phyloP scores from a whole-genome alignment of 2,888 invertebrate genomes.

The Meganola albula region DNA sequence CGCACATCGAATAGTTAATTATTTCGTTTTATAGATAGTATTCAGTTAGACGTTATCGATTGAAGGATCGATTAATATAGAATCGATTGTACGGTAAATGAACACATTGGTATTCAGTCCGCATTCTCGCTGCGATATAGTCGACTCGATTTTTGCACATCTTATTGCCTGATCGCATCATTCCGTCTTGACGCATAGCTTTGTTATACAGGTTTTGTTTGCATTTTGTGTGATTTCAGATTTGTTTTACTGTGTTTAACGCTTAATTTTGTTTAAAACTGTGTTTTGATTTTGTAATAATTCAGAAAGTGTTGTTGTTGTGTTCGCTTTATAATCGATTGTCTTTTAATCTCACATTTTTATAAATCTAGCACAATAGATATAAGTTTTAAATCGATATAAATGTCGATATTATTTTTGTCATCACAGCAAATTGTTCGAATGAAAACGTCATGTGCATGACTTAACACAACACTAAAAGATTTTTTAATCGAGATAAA shows the following conservation, averaged over 20 bases:
- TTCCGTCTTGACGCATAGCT: slow-evolving; percentile 57
- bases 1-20: slow-evolving; percentile 10
- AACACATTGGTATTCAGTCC: slow-evolving; percentile 52
- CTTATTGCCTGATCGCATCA: slow-evolving; percentile 63
- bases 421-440: slow-evolving; percentile 21
- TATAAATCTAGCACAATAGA: no score
- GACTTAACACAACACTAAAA: no score
- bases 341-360: no score
- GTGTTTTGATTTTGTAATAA: slow-evolving; percentile 14
- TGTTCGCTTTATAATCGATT: no score
- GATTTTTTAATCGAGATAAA: slow-evolving; percentile 32
- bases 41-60: slow-evolving; percentile 14
- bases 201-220: slow-evolving; percentile 39
- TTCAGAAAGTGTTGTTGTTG: no score
- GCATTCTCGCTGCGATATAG: slow-evolving; percentile 56
- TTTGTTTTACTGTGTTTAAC: slow-evolving; percentile 27
- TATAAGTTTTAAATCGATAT: no score
- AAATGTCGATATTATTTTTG: no score
- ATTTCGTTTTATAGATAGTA: slow-evolving; percentile 11
- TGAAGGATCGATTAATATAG: slow-evolving; percentile 28
- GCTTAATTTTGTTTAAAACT: slow-evolving; percentile 28
- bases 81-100: slow-evolving; percentile 34
- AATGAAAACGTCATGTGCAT: no score
- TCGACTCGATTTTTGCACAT: slow-evolving; percentile 61
- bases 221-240: slow-evolving; percentile 41